Percentiles rank a stretch among this genome's conserved stretches.
phyloP scores from a whole-genome alignment of 2,797 vertebrate genomes.

The Acipenser ruthenus region DNA sequence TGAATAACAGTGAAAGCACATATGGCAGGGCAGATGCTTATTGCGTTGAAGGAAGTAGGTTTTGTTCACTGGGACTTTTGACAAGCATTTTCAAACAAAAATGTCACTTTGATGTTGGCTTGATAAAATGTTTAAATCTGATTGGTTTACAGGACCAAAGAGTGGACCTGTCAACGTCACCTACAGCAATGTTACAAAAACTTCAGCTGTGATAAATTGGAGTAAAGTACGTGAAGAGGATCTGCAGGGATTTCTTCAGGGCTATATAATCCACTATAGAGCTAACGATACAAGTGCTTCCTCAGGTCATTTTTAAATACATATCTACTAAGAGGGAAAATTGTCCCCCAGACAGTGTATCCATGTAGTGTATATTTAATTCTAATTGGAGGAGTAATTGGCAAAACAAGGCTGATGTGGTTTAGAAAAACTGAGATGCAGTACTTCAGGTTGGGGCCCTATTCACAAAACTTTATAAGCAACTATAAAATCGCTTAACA shows the following conservation, averaged over 20 bases:
- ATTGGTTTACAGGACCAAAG: constrained; percentile 52
- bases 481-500: too few relatives aligned
- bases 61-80: neutral
- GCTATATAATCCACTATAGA: constrained; percentile 56
- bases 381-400: too few relatives aligned
- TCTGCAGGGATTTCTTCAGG: constrained; percentile 60
- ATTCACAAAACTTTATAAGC: too few relatives aligned
- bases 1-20: constrained; percentile 55
- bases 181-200: constrained; percentile 39
- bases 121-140: neutral
- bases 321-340: neutral
- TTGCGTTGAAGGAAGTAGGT: constrained; percentile 63
- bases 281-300: constrained; percentile 20
- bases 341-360: too few relatives aligned
- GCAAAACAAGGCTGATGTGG: too few relatives aligned
- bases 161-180: constrained; percentile 58
- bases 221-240: constrained; percentile 55
- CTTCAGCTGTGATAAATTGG: constrained; percentile 62
- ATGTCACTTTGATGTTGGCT: too few relatives aligned
- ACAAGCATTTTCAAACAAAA: too few relatives aligned
- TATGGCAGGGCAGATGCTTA: constrained; percentile 55
- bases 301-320: constrained; percentile 13
- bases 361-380: too few relatives aligned
- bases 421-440: too few relatives aligned
- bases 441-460: too few relatives aligned